These are phyloP conservation scores for Solen grandis DNA, from an alignment of 1,140 invertebrate species.

Conservation along the genomic window DNA sequence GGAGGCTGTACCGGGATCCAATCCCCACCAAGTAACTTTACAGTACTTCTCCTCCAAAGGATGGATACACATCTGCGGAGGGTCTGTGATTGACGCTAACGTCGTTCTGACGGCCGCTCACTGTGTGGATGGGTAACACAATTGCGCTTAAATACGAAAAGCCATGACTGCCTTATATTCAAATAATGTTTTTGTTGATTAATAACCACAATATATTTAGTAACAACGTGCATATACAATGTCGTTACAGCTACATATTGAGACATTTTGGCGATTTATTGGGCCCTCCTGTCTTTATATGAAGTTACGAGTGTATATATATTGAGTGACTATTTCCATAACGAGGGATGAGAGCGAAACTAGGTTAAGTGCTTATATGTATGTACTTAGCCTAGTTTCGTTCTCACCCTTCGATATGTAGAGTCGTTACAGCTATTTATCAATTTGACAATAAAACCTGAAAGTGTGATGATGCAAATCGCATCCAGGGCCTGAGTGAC, in stretches of 20 bases:
- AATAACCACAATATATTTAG: neutral
- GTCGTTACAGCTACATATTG: neutral
- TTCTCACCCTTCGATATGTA: no score
- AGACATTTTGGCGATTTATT: neutral
- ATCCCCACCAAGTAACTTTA: constrained; percentile 37
- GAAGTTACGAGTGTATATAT: neutral
- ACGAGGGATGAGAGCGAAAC: no score
- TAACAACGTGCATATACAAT: neutral
- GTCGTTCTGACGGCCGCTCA: constrained; percentile 40
- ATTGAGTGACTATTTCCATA: no score
- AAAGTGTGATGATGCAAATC: no score
- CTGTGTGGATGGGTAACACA: constrained; percentile 18
- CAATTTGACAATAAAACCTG: no score
- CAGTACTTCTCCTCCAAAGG: neutral
- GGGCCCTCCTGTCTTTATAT: neutral
- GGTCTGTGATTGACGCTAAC: neutral
- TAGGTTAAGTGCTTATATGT: no score
- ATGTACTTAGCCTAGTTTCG: no score
- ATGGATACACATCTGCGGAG: constrained; percentile 34
- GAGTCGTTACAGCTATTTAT: no score
- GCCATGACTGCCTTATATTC: no score
- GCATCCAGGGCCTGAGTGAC: no score
- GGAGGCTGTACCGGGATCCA: constrained; percentile 9
- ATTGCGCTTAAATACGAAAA: no score
- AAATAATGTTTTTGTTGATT: neutral